Evolutionary conservation across 1,140 invertebrate genomes (phyloP), one percentile per base, ranked within the genome.

Genomic region (Drosophila subobscura): DNA sequence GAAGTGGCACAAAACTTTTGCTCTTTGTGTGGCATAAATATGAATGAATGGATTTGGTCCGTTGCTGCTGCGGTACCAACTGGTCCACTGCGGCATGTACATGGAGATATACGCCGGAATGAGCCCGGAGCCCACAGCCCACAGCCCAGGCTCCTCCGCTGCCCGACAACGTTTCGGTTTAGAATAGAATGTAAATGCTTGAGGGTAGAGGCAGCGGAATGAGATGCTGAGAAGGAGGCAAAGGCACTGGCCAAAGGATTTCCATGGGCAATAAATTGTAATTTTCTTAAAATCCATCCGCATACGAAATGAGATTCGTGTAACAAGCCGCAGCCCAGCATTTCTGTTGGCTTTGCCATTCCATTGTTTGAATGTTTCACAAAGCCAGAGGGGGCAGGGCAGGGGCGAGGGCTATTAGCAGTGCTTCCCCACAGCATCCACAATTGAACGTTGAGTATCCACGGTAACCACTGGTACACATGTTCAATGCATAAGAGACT

Each of bases 251-350:
- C 16, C 6, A 10, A 27, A 29, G n/a, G 33, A 79, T 81, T 77
- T 83, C 79, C 79, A 77, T 57, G 75, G 72, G 79, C 74, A 83
- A 81, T 81, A 81, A 81, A 81, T 81, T 81, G 83, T 78, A 81
- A 81, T 81, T 81, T 81, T 60, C 56, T 67, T 56, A 61, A 77
- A 81, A 74, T 73, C 60, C 78, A 77, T 72, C 68, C 57, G 79
- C 78, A 81, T 77, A 68, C 54, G 78, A 64, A 77, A 74, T 56
- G 29, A 77, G 73, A 77, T 80, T 67, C 10, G 10, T 72, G 72
- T 33, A 63, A 67, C 72, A 79, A 56, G 63, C 65, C 65, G 63
- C 65, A 55, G 64, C 65, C 33, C 53, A 68, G 41, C 65, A 68
- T 67, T 37, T 37, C 63, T 33, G 65, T 10, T 29, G 40, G 23